Evolutionary conservation across 1,140 invertebrate species (phyloP), one percentile per base, ranked within the genome.

Genomic region (Cataglyphis hispanica): DNA sequence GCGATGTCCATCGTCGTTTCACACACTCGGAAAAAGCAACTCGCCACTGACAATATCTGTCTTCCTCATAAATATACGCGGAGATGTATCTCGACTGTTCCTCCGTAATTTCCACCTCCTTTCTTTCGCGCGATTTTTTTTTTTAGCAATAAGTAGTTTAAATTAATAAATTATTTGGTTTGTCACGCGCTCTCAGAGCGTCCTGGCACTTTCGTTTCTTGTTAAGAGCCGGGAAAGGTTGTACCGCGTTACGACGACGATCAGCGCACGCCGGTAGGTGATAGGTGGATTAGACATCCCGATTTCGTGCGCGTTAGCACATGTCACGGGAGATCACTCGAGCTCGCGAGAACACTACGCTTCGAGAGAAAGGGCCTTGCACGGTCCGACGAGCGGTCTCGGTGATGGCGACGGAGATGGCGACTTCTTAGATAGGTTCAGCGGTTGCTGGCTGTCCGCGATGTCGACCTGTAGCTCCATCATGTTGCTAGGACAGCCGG

Each of bases 371-470:
- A 96, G 93, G 0, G 95, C 95, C 88, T 96, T 96, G 92, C 95
- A 95, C 8, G 93, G 91, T 27, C 94, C 93, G 13, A 94, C 92
- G 5, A 96, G 91, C 46, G 96, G 96, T 87, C 96, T 95, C 19
- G 97, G 97, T 77, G 97, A 97, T 89, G 98, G 97, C 84, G 97
- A 97, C 86, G 98, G 97, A 89, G 97, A 97, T 84, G 98, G 97
- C 84, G 98, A 97, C 94, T 98, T 98, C 95, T 98, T 98, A 90
- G 98, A 98, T 72, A 98, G 96, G 95, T 98, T 98, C 60, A 98
- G 95, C 50, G 98, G 98, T 93, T 98, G 97, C 88, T 97, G 97
- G 80, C 97, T 97, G 92, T 98, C 97, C 75, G 97, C 97, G 84
- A 97, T 97, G 92, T 97, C 97, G 84, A 98, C 97, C 93, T 98